Evolutionary conservation across 2,888 invertebrate species (phyloP).

Genomic region (Drosophila mimetica): DNA sequence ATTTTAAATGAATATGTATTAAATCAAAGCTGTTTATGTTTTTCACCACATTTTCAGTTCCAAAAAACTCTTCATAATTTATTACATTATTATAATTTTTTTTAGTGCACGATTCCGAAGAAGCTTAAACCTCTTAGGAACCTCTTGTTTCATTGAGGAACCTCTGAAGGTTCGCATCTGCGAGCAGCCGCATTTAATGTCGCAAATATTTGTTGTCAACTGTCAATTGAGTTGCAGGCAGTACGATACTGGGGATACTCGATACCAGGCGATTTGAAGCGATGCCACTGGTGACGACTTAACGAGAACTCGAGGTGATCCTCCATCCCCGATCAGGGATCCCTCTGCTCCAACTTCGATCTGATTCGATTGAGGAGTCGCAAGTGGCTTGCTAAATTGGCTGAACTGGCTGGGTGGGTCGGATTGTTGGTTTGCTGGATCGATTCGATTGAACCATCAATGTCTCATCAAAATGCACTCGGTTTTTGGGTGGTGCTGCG

Average conservation of each 20-base stretch:
- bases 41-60: no score
- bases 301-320: slow-evolving; percentile 66
- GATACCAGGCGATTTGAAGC: slow-evolving; percentile 11
- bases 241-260: slow-evolving; percentile 5
- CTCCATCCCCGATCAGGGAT: background rate
- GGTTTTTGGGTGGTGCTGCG: slow-evolving; percentile 31
- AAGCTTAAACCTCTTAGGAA: slow-evolving; percentile 2
- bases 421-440: slow-evolving; percentile 14
- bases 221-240: slow-evolving; percentile 49
- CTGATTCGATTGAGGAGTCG: slow-evolving; percentile 47
- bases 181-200: slow-evolving; percentile 65
- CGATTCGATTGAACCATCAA: slow-evolving; percentile 75
- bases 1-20: no score
- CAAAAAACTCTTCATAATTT: no score
- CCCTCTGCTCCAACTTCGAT: slow-evolving; percentile 1
- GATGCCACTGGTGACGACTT: slow-evolving; percentile 64
- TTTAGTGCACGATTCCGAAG: background rate
- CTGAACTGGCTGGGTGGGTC: slow-evolving; percentile 69
- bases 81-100: background rate
- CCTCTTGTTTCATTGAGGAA: slow-evolving; percentile 9
- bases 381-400: slow-evolving; percentile 76
- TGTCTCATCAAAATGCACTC: slow-evolving; percentile 70
- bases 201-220: slow-evolving; percentile 79
- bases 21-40: no score
- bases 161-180: slow-evolving; percentile 16